Base-by-base conservation (phyloP, 2,888 invertebrate species). In the Malacosoma neustria region DNA sequence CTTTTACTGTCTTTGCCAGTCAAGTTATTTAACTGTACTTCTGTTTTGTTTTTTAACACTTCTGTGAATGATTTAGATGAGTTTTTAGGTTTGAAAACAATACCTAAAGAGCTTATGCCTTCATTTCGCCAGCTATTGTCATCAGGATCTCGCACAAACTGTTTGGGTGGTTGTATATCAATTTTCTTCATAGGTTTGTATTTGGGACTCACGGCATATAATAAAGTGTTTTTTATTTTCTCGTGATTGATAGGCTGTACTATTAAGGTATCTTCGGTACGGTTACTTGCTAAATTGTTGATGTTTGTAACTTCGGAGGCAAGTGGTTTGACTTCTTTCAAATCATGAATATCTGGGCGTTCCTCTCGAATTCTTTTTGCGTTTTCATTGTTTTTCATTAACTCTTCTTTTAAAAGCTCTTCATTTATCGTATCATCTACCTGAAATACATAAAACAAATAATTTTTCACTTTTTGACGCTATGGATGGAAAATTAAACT, bases 81-180 rank as follows among this genome's bases (percentile, higher is more conserved):
- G 47, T 80, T 81, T 43, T 79, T 82, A 0, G 80, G 72, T 46
- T 84, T 84, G 41, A 82, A 84, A 11, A 84, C 82, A n/a, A 85
- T 84, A 14, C 85, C 85, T 29, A 81, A 41, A 3, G 79, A 81
- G 45, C 75, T 84, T 32, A 85, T 70, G 43, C 85, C 84, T 57
- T 84, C 81, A 42, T 84, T 85, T 54, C 85, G 69, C 85, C 85
- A 85, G 42, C 80, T 82, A 40, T 82, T 82, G 41, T 85, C 85
- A 37, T 85, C 84, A 0, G 84, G 85, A 38, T 85, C 69, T 49
- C 82, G 55, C 11, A 75, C 49, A 37, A 73, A 72, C 2, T 57
- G 61, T 43, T 79, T 82, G 1, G 68, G 57, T 4, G 75, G 68
- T 45, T 72, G 72, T 1, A 82, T 66, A 34, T 82, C 82, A 29